These are phyloP conservation scores for Salvator merianae DNA, from an alignment of 2,113 vertebrate genomes.

Conservation along the genomic window DNA sequence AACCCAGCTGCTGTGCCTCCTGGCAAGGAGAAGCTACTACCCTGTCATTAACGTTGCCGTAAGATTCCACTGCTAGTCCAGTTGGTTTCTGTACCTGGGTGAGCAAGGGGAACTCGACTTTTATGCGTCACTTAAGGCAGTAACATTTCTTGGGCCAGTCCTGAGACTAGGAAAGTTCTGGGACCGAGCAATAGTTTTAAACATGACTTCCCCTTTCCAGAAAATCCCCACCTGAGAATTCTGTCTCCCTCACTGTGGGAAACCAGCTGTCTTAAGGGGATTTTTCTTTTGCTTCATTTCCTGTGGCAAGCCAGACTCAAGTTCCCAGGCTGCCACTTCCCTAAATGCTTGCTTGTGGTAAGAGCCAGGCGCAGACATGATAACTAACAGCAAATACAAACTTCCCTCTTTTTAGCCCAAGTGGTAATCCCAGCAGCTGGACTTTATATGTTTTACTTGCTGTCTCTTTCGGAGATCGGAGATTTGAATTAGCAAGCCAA, in stretches of 20 bases:
- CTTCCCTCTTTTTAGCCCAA: neutral
- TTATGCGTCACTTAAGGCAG: neutral
- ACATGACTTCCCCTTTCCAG: neutral
- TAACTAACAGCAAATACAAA: neutral
- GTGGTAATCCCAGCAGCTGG: neutral
- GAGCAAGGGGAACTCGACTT: too few relatives aligned
- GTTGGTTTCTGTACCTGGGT: neutral
- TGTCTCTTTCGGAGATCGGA: neutral
- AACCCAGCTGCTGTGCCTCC: too few relatives aligned
- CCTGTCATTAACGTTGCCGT: neutral
- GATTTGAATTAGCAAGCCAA: neutral
- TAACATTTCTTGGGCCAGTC: neutral
- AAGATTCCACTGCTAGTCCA: neutral
- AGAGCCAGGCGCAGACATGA: neutral
- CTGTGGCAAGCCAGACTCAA: neutral
- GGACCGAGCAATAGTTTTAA: neutral
- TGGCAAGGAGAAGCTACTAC: too few relatives aligned
- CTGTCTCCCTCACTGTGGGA: neutral
- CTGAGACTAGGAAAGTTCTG: too few relatives aligned
- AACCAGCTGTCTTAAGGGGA: neutral
- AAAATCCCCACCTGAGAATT: neutral
- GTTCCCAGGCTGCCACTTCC: neutral
- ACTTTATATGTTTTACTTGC: neutral
- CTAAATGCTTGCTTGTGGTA: neutral
- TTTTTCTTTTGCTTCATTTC: constrained; percentile 15